Conservation (phyloP, 2,888 invertebrate genomes). For the Drosophila mettleri region DNA sequence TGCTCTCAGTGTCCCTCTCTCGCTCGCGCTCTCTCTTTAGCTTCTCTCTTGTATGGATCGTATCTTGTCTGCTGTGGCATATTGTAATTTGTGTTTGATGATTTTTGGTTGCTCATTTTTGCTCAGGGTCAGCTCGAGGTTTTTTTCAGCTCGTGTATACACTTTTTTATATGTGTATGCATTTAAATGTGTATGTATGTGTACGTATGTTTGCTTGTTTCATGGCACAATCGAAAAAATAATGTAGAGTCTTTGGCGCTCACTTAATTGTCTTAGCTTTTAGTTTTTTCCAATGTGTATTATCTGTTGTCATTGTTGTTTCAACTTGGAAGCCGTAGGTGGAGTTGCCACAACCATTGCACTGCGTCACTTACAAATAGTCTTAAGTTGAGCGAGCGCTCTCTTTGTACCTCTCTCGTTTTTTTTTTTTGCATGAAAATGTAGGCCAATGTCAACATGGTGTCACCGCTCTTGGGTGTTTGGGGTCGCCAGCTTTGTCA, state of each 20-base stretch:
- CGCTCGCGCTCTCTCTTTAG: conserved; percentile 15
- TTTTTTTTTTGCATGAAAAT: conserved; percentile 71
- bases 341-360: conserved; percentile 48
- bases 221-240: conserved; percentile 56
- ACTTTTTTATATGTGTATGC: conserved; percentile 14
- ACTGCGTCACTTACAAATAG: conserved; percentile 38
- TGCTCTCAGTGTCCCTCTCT: conserved; percentile 29
- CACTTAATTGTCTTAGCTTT: conserved; percentile 56
- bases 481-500: conserved; percentile 69
- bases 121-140: conserved; percentile 85
- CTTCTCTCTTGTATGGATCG: conserved; percentile 17
- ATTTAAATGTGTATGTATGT: conserved; percentile 10
- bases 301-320: conserved; percentile 43
- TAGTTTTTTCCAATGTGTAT: conserved; percentile 50
- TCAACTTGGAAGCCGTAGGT: conserved; percentile 58
- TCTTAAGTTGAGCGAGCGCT: conserved; percentile 18
- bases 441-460: conserved; percentile 82
- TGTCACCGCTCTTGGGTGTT: conserved; percentile 75
- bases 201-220: conserved; percentile 58
- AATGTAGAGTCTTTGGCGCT: conserved; percentile 51
- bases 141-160: conserved; percentile 72
- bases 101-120: conserved; percentile 67
- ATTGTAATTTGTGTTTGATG: conserved; percentile 61
- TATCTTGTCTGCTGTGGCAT: conserved; percentile 8
- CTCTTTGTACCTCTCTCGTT: conserved; percentile 20